Base-by-base conservation (phyloP, 2,797 vertebrate species). In the Halcyon chelicuti region DNA sequence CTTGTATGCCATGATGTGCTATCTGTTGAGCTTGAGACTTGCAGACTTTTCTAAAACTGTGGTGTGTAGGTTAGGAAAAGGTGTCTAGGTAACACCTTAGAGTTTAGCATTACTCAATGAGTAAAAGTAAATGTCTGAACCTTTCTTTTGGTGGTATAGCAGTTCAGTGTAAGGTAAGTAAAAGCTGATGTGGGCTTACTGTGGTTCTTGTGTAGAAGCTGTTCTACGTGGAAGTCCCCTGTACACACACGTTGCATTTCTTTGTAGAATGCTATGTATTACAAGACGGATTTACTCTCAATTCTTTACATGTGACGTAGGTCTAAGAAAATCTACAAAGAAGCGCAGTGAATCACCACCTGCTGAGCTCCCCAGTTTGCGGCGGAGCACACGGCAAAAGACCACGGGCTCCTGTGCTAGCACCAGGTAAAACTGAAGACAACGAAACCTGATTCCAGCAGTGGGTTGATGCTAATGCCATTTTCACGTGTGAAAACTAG, bases 371-470 rank as follows among this genome's bases (percentile, higher is more conserved):
- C 99, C 99, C 99, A 99, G 99, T 98, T 98, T 98, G 98, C 98
- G 99, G 99, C 98, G 99, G 99, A 99, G 99, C 99, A 99, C 99
- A 99, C 99, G 99, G 97, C 99, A 99, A 98, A 99, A 99, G 99
- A 99, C 99, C 99, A 99, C 99, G 99, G 99, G 99, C 99, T 99
- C 99, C 99, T 99, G 99, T 98, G 99, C 99, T 99, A 99, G 99
- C 98, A 99, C 99, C 98, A 99, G 99, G 99, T 99, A 98, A 88
- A 61, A 23, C 3, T 47, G 22, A 3, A 16, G 28, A 46, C 71
- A 55, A 33, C 19, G 12, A 55, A 46, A 16, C 6, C 0, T 3
- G 4, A 9, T 68, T 73, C 8, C 20, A 85, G 6, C 22, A 31
- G 9, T 29, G n/a, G n/a, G 3, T 58, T 84, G 44, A 17, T 55